Evolutionary conservation across 2,888 invertebrate species (phyloP).

Genomic region (Glaucopsyche alexis): DNA sequence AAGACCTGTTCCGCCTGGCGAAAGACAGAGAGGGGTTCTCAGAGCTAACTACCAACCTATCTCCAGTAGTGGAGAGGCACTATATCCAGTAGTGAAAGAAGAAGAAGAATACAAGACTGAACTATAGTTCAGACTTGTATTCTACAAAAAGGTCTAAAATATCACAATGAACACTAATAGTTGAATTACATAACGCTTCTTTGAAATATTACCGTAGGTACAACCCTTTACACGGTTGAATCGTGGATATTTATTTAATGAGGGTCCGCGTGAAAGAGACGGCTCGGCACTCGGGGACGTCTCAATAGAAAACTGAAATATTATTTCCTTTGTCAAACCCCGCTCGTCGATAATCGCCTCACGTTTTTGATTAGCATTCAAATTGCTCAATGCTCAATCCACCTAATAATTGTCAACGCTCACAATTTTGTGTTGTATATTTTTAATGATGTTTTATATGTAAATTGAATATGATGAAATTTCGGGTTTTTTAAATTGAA

Average conservation of each 20-base stretch:
- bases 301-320: conserved; percentile 32
- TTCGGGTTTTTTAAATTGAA: not conserved
- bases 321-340: conserved; percentile 29
- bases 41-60: too few relatives aligned
- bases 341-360: conserved; percentile 24
- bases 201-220: not conserved
- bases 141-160: not conserved
- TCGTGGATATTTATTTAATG: conserved; percentile 29
- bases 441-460: not conserved
- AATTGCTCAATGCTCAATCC: conserved; percentile 4
- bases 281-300: conserved; percentile 20
- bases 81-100: too few relatives aligned
- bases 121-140: too few relatives aligned
- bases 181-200: not conserved
- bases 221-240: not conserved
- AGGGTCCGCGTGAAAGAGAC: conserved; percentile 27
- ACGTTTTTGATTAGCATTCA: conserved; percentile 25
- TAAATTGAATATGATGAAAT: not conserved
- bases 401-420: conserved; percentile 2
- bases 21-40: too few relatives aligned
- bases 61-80: too few relatives aligned
- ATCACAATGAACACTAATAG: conserved; percentile 2
- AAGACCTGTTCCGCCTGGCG: too few relatives aligned
- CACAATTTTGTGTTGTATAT: not conserved
- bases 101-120: too few relatives aligned